A percentile compares a stretch with the other conserved stretches of the same genome.
phyloP scores from a whole-genome alignment of 1,140 invertebrate species.

The Tachypleus tridentatus region DNA sequence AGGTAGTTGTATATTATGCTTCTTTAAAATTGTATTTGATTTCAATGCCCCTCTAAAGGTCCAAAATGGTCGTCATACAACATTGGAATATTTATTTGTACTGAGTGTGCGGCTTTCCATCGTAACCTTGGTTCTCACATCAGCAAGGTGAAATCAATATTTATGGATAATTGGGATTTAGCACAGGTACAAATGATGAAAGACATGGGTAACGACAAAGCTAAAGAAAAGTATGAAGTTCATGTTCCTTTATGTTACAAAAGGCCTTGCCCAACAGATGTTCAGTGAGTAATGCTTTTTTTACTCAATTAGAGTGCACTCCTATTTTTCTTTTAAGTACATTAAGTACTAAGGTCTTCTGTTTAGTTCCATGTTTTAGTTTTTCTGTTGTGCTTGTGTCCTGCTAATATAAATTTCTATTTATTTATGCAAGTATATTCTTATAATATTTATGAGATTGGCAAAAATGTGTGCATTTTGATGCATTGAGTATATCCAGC shows the following conservation, averaged over 20 bases:
- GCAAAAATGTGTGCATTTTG: too few relatives aligned
- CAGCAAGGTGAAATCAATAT: conserved; percentile 77
- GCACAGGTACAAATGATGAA: conserved; percentile 44
- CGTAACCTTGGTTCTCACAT: conserved; percentile 70
- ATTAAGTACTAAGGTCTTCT: too few relatives aligned
- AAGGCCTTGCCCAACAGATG: conserved; percentile 58
- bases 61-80: conserved; percentile 85
- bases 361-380: too few relatives aligned
- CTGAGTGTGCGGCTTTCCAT: conserved; percentile 68
- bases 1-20: too few relatives aligned
- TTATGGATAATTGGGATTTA: conserved; percentile 55
- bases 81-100: conserved; percentile 78
- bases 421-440: too few relatives aligned
- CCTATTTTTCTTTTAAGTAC: too few relatives aligned
- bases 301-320: not conserved
- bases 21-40: too few relatives aligned
- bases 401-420: too few relatives aligned
- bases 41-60: conserved; percentile 36
- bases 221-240: conserved; percentile 66
- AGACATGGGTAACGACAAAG: conserved; percentile 62
- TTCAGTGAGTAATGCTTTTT: conserved; percentile 50
- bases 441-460: too few relatives aligned
- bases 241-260: conserved; percentile 68
- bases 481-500: too few relatives aligned
- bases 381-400: too few relatives aligned